A percentile compares a stretch with the other conserved stretches of the same genome.
phyloP scores from a whole-genome alignment of 2,797 vertebrate species.

The Galago senegalensis region DNA sequence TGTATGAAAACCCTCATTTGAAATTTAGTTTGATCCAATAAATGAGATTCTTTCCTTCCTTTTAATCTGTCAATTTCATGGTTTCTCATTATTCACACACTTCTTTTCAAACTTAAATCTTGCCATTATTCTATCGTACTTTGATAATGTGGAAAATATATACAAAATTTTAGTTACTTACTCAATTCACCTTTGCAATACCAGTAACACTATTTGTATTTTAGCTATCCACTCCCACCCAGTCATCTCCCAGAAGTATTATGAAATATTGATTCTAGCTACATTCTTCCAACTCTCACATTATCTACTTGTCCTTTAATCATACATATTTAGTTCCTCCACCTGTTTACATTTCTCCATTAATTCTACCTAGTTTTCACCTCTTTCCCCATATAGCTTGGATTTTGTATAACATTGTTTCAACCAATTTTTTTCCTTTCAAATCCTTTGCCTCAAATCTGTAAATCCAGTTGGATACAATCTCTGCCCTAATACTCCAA shows the following conservation, averaged over 20 bases:
- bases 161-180: background rate
- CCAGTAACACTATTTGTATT: background rate
- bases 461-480: background rate
- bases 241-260: background rate
- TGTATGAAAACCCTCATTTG: background rate
- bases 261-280: background rate
- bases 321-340: background rate
- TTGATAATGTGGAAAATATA: background rate
- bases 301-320: background rate
- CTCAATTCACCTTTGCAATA: background rate
- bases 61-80: background rate
- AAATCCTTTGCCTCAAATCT: background rate
- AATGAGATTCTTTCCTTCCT: background rate
- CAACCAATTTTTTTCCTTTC: background rate
- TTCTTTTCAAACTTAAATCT: background rate
- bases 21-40: background rate
- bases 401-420: background rate
- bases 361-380: background rate
- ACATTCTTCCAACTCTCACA: background rate
- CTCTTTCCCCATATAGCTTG: background rate
- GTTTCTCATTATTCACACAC: background rate
- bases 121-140: background rate
- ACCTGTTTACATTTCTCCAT: background rate
- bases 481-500: background rate
- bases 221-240: background rate